phyloP scores from a whole-genome alignment of 1,140 invertebrate species.

The Apocrypta bakeri region DNA sequence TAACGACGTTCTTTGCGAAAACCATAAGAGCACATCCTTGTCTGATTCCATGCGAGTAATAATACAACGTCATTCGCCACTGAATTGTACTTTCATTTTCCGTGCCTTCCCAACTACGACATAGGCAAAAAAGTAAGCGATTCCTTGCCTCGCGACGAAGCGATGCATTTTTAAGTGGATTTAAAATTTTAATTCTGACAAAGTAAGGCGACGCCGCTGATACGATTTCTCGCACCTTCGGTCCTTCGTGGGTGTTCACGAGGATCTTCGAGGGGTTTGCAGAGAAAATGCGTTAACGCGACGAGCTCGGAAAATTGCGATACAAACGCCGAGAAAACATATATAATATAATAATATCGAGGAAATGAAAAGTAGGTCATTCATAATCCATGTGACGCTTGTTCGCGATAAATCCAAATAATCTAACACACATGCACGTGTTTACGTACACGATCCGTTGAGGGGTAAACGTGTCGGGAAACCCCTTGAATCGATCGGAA shows the following conservation, averaged over 20 bases:
- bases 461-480: conserved; percentile 17
- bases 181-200: not conserved
- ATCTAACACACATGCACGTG: not conserved
- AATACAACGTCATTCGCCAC: too few species aligned
- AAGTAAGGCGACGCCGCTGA: not conserved
- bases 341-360: not conserved
- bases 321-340: too few species aligned
- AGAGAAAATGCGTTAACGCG: too few species aligned
- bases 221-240: not conserved
- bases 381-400: conserved; percentile 8
- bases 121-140: too few species aligned
- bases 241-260: not conserved
- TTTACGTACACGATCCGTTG: not conserved
- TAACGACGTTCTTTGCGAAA: too few species aligned
- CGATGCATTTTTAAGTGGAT: not conserved
- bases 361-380: conserved; percentile 24
- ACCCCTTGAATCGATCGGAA: conserved; percentile 30
- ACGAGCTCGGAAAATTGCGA: too few species aligned
- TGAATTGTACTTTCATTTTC: too few species aligned
- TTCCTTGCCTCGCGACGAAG: too few species aligned
- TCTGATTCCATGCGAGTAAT: too few species aligned
- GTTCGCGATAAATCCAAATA: conserved; percentile 7
- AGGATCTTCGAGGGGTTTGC: too few species aligned
- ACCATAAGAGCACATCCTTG: too few species aligned
- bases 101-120: too few species aligned